Evolutionary conservation across 2,888 invertebrate species (phyloP).

Genomic region (Drosophila barbarae): DNA sequence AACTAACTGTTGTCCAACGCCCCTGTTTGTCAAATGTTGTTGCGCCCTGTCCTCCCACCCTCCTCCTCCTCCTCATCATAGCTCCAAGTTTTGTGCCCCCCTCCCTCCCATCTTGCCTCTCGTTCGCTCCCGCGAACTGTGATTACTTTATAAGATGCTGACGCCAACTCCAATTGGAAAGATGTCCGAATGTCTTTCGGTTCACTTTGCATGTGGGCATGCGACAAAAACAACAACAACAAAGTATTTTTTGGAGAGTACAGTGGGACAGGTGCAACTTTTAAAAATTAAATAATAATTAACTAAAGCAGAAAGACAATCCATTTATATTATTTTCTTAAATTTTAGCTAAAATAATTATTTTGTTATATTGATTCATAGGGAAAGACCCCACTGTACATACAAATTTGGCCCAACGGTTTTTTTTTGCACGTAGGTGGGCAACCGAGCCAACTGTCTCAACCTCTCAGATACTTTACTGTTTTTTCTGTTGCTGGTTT

Average conservation of each 20-base stretch:
- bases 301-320: not conserved
- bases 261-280: constrained; percentile 9
- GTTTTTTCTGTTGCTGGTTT: constrained; percentile 28
- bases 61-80: constrained; percentile 27
- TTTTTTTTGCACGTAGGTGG: constrained; percentile 44
- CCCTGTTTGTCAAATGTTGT: constrained; percentile 27
- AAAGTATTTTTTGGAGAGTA: constrained; percentile 6
- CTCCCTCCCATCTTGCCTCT: constrained; percentile 13
- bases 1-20: constrained; percentile 35
- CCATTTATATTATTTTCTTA: not conserved
- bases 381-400: constrained; percentile 21
- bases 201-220: constrained; percentile 68
- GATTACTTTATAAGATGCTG: constrained; percentile 70
- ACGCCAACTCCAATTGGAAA: constrained; percentile 52
- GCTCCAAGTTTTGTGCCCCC: constrained; percentile 5
- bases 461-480: constrained; percentile 30
- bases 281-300: not conserved
- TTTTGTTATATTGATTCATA: not conserved
- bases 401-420: constrained; percentile 43
- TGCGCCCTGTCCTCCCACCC: constrained; percentile 35
- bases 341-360: no score
- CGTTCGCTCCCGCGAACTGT: constrained; percentile 16
- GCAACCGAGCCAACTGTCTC: constrained; percentile 40
- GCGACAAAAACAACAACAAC: constrained; percentile 41
- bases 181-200: constrained; percentile 32